Evolutionary conservation across 2,797 vertebrate species (phyloP).

Genomic region (Cyclura pinguis): DNA sequence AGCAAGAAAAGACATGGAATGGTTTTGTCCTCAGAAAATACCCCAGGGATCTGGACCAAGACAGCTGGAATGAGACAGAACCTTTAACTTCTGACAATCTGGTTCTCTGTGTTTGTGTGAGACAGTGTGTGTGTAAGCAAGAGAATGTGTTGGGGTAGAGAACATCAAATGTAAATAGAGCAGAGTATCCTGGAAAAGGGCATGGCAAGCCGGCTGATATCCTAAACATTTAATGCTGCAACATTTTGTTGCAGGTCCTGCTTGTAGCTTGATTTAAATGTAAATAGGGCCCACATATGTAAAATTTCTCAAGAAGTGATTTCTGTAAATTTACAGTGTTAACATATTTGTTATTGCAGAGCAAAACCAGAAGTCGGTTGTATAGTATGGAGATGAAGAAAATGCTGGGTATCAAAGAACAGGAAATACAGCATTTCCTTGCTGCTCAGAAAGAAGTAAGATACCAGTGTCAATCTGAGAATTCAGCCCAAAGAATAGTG

Average conservation of each 20-base stretch:
- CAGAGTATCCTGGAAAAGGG: background rate
- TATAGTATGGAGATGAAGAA: conserved; percentile 68
- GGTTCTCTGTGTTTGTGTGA: background rate
- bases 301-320: background rate
- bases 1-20: background rate
- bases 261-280: background rate
- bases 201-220: background rate
- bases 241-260: background rate
- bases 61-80: background rate
- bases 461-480: too few species aligned
- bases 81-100: background rate
- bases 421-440: conserved; percentile 69
- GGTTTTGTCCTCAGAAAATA: background rate
- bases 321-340: background rate
- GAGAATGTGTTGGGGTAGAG: too few species aligned
- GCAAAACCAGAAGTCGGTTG: conserved; percentile 59
- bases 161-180: background rate
- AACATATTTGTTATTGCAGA: conserved; percentile 66
- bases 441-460: conserved; percentile 79
- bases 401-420: conserved; percentile 74
- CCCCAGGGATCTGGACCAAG: background rate
- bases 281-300: background rate
- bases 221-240: background rate
- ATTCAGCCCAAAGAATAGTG: too few species aligned
- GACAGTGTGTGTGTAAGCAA: background rate